These are phyloP conservation scores for Hypocryptadius cinnamomeus DNA, from an alignment of 2,113 vertebrate species.

Conservation along the genomic window DNA sequence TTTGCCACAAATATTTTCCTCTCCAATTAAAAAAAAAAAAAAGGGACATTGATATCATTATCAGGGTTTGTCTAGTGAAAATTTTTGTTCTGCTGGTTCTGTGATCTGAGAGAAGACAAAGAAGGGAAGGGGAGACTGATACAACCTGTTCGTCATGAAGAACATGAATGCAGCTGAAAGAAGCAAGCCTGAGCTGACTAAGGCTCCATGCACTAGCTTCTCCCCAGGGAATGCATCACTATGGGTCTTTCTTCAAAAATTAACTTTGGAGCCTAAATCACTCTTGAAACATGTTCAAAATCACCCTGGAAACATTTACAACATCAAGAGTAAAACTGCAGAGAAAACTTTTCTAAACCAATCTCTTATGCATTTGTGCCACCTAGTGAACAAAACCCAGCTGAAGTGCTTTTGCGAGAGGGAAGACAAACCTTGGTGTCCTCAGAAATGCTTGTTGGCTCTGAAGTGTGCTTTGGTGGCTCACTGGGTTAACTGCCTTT, in stretches of 20 bases:
- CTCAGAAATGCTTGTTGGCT: background rate
- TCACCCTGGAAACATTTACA: background rate
- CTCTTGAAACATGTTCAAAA: background rate
- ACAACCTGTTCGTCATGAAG: background rate
- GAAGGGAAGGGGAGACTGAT: background rate
- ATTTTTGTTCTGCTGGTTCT: background rate
- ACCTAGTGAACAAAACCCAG: conserved; percentile 34
- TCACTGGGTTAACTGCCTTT: background rate
- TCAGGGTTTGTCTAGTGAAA: background rate
- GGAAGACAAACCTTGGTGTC: background rate
- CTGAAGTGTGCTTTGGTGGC: background rate
- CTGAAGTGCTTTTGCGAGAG: background rate
- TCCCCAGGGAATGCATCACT: background rate
- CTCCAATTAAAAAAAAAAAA: background rate
- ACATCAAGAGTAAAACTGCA: background rate
- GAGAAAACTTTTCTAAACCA: background rate
- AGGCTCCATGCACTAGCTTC: background rate
- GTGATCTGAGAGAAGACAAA: background rate
- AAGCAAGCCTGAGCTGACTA: background rate
- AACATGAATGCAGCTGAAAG: background rate
- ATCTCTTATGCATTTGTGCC: conserved; percentile 38
- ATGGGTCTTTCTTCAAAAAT: background rate
- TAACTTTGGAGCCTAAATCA: background rate
- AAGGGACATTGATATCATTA: background rate
- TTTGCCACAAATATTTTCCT: background rate